A percentile compares a stretch with the other conserved stretches of the same genome.
Evolutionary conservation across 2,888 invertebrate species (phyloP).

Genomic region (Dione vanillae): DNA sequence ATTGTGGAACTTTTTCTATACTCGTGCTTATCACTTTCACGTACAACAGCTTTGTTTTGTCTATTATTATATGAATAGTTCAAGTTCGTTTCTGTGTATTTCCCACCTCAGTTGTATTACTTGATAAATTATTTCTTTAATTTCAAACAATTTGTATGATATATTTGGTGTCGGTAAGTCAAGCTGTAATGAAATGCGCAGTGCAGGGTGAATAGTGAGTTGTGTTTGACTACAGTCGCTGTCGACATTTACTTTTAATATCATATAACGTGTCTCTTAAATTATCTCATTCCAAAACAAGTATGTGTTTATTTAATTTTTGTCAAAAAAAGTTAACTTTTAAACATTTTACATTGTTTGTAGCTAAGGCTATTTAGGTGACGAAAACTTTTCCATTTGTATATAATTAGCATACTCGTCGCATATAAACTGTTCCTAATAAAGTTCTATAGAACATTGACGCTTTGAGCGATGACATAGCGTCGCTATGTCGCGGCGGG

Average conservation of each 20-base stretch:
- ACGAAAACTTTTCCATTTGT: neutral
- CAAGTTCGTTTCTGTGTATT: conserved; percentile 6
- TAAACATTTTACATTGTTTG: neutral
- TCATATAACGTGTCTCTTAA: neutral
- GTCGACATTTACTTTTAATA: neutral
- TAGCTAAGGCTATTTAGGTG: neutral
- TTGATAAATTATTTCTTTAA: neutral
- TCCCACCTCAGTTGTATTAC: neutral
- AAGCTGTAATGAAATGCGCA: conserved; percentile 1
- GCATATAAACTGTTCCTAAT: neutral
- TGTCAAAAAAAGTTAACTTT: neutral
- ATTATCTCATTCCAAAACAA: neutral
- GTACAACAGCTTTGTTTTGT: neutral
- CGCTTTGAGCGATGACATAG: conserved; percentile 8
- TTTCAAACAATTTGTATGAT: neutral
- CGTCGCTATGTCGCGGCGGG: neutral
- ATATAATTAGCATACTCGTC: conserved; percentile 5
- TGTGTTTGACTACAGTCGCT: neutral
- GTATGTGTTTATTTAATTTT: neutral
- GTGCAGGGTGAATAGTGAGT: no score
- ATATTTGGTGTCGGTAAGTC: neutral
- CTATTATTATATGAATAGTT: neutral
- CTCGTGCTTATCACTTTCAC: neutral
- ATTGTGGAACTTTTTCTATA: conserved; percentile 34
- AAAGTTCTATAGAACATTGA: neutral